Evolutionary conservation across 2,113 vertebrate genomes (phyloP).

Genomic region (Petromus typicus): DNA sequence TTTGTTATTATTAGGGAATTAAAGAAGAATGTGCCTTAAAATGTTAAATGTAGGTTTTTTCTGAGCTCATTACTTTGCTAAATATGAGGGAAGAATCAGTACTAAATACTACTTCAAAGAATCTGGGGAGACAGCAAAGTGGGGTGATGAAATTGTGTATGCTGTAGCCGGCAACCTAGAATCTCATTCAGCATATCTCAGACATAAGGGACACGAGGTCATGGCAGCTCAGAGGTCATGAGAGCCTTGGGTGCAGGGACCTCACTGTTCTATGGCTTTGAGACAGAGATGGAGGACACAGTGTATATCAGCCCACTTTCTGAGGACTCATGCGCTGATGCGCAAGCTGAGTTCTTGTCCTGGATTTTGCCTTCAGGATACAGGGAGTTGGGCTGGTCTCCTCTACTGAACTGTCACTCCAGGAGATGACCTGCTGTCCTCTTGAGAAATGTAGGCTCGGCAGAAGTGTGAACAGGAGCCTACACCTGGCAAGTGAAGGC

Average conservation of each 20-base stretch:
- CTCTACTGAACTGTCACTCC: neutral
- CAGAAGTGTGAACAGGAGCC: neutral
- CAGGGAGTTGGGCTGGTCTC: neutral
- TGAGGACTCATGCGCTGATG: neutral
- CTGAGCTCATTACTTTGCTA: constrained; percentile 29
- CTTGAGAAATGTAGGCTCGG: neutral
- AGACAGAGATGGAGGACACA: neutral
- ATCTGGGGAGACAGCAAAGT: neutral
- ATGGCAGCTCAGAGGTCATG: too few species aligned
- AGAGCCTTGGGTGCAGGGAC: neutral
- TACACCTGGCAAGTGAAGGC: neutral
- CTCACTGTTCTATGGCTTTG: neutral
- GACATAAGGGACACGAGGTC: neutral
- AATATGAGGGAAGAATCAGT: neutral
- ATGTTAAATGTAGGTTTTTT: constrained; percentile 46
- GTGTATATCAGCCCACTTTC: too few species aligned
- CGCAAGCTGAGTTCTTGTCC: neutral
- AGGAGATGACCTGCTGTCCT: neutral
- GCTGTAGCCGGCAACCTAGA: neutral
- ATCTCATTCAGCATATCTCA: neutral
- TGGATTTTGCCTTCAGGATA: neutral
- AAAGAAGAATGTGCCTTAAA: constrained; percentile 66
- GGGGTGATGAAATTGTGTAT: rapidly evolving
- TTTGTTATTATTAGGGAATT: constrained; percentile 73
- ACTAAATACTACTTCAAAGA: neutral